phyloP scores from a whole-genome alignment of 2,888 invertebrate genomes.

The Cantharis rustica region DNA sequence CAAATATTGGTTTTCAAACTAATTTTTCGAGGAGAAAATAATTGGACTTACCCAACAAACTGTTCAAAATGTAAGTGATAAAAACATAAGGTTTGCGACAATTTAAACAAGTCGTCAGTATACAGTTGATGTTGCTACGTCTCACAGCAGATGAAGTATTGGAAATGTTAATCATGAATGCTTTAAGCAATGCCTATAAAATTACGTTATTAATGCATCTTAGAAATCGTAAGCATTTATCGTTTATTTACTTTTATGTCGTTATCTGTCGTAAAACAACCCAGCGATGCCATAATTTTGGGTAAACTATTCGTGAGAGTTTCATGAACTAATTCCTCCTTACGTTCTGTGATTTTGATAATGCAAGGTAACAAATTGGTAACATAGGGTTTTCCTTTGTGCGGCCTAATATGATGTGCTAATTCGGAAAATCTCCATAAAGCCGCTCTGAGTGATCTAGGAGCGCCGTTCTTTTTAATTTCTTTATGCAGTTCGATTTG shows the following conservation, averaged over 20 bases:
- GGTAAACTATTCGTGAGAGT: conserved; percentile 67
- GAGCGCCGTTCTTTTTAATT: conserved; percentile 77
- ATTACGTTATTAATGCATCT: background rate
- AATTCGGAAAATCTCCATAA: conserved; percentile 77
- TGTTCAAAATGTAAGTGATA: conserved; percentile 68
- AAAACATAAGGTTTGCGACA: conserved; percentile 73
- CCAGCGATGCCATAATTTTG: conserved; percentile 69
- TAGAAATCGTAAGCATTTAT: background rate
- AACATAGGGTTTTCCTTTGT: conserved; percentile 79
- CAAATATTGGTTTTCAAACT: background rate
- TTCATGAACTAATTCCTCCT: conserved; percentile 74
- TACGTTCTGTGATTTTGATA: conserved; percentile 70
- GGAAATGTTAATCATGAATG: conserved; percentile 68
- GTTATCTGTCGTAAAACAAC: conserved; percentile 71
- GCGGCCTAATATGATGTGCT: conserved; percentile 74
- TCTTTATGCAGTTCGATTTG: conserved; percentile 82
- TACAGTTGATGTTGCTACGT: conserved; percentile 80
- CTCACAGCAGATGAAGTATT: conserved; percentile 73
- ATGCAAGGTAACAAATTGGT: conserved; percentile 75
- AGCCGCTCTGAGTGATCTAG: conserved; percentile 75
- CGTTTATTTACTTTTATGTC: conserved; percentile 63
- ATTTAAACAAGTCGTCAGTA: conserved; percentile 79
- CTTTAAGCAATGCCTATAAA: conserved; percentile 67
- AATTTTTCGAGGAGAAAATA: background rate
- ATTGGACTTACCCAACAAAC: conserved; percentile 60